phyloP scores from a whole-genome alignment of 1,140 invertebrate genomes.

The Ooceraea biroi region DNA sequence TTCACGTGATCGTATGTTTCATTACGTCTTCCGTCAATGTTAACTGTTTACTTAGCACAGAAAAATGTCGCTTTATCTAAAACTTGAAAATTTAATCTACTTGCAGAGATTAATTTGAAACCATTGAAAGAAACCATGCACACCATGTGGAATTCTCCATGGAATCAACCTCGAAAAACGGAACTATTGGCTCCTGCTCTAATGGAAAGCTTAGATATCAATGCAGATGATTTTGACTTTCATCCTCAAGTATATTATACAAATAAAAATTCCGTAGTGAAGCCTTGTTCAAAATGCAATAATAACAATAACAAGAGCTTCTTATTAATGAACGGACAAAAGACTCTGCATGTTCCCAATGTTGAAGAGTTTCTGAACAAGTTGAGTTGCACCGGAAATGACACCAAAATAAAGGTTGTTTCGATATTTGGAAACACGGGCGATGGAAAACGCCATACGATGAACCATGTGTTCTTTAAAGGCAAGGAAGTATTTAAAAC shows the following conservation, averaged over 20 bases:
- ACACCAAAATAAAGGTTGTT: constrained; percentile 91
- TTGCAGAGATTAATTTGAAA: too few species aligned
- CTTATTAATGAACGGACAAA: constrained; percentile 87
- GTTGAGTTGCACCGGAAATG: constrained; percentile 83
- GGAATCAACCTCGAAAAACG: neutral
- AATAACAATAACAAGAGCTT: constrained; percentile 82
- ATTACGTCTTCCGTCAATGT: too few species aligned
- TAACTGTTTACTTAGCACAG: too few species aligned
- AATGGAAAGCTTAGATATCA: constrained; percentile 78
- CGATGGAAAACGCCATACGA: constrained; percentile 94
- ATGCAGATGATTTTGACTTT: constrained; percentile 58
- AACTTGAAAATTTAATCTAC: too few species aligned
- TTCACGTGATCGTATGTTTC: too few species aligned
- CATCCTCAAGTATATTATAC: neutral
- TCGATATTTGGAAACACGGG: constrained; percentile 96
- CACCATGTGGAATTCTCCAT: constrained; percentile 48
- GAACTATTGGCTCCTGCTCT: constrained; percentile 66
- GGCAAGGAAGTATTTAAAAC: constrained; percentile 92
- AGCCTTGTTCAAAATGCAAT: constrained; percentile 28
- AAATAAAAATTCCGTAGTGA: neutral
- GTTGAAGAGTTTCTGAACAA: constrained; percentile 86
- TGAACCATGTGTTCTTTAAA: constrained; percentile 93
- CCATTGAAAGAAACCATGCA: too few species aligned
- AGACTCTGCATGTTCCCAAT: constrained; percentile 86
- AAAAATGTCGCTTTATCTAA: too few species aligned